Base-by-base conservation (phyloP, 2,113 vertebrate genomes). In the Cynoglossus semilaevis region DNA sequence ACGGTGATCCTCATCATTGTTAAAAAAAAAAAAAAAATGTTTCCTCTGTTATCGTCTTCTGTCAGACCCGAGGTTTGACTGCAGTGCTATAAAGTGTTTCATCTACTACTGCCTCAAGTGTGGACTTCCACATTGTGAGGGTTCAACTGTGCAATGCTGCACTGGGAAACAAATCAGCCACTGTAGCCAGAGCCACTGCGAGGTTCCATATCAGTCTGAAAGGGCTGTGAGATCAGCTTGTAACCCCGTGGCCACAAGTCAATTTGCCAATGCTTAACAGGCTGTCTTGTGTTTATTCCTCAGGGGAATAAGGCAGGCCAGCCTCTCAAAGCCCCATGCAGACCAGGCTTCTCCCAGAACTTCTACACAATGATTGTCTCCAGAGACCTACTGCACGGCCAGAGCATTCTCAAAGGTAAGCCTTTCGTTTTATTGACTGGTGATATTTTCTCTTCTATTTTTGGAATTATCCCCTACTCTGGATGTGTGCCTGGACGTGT, bases 321-420 rank as follows among this genome's bases (percentile, higher is more conserved):
- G 79, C 73, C 73, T 51, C 75, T 77, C 37, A 85, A 75, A 62
- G 51, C 86, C 51, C 76, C 76, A 1, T 91, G 91, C 77, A 79
- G 83, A 83, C 86, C 90, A 22, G 91, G 91, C 74, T 92, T 92
- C 88, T 90, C 90, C 81, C 86, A 90, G 81, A 90, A 83, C 85
- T 91, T 91, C 87, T 92, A 91, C 86, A 91, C 87, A 13, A 82
- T 92, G 77, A 88, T 91, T 63, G 80, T 92, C 86, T 81, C 90
- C n/a, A 87, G 86, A 81, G 89, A 90, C 42, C 51, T 85, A 8
- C 84, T 90, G 68, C 90, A 81, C 1, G 88, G 89, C 56, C 86
- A 87, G 79, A 87, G 78, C 80, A 84, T 89, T 70, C 84, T 91
- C 68, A 91, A 89, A 92, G 90, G 91, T 92, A 84, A 80, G 90